phyloP scores from a whole-genome alignment of 2,113 vertebrate species.

The Plecotus auritus region DNA sequence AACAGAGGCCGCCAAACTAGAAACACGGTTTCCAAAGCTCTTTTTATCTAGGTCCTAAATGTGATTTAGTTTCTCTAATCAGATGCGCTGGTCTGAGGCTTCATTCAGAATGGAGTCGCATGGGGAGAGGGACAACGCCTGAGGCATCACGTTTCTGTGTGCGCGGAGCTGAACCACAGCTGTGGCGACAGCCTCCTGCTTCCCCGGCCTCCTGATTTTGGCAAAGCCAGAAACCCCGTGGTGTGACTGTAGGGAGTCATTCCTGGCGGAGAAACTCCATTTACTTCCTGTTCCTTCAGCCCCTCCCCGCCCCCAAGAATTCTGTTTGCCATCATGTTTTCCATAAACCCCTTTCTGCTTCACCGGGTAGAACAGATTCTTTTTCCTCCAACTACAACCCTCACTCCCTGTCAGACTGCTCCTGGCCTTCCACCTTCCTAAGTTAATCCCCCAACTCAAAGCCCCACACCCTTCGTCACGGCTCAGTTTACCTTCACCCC shows the following conservation, averaged over 20 bases:
- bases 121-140: not conserved
- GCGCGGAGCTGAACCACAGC: not conserved
- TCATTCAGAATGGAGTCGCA: not conserved
- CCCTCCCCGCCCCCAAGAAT: not conserved
- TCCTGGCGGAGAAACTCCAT: not conserved
- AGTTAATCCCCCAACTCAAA: not conserved
- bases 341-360: not conserved
- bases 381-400: not conserved
- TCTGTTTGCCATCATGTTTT: not conserved
- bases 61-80: not conserved
- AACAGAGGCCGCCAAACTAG: not conserved
- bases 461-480: not conserved
- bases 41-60: not conserved
- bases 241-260: not conserved
- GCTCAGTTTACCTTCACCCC: not conserved
- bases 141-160: not conserved
- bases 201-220: not conserved
- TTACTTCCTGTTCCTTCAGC: not conserved
- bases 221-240: not conserved
- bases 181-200: not conserved
- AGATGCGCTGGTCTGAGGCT: not conserved
- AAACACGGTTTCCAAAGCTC: not conserved
- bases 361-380: not conserved
- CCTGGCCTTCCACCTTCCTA: not conserved
- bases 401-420: not conserved